Percentiles rank a stretch among this genome's conserved stretches.
Evolutionary conservation across 2,113 vertebrate species (phyloP).

Genomic region (Setophaga petechia): DNA sequence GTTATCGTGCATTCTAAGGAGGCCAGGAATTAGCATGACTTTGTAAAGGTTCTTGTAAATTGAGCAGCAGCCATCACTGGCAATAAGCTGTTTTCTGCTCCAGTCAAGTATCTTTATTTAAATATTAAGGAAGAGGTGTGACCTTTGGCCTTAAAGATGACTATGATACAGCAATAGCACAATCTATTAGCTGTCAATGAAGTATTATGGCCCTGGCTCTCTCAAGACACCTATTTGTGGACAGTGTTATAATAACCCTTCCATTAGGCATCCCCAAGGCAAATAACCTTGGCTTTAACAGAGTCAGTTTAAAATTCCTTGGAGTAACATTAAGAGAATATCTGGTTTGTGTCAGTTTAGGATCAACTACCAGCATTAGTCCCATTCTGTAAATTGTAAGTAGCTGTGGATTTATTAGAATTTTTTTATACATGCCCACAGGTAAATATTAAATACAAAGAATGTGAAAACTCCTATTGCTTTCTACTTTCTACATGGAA

Average conservation of each 20-base stretch:
- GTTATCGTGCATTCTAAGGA: conserved; percentile 82
- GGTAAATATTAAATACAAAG: conserved; percentile 75
- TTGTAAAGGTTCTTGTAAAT: conserved; percentile 86
- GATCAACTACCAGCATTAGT: conserved; percentile 72
- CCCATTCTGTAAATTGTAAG: conserved; percentile 76
- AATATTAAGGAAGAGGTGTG: conserved; percentile 82
- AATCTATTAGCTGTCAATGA: conserved; percentile 84
- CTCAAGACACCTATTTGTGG: conserved; percentile 83
- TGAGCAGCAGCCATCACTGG: conserved; percentile 79
- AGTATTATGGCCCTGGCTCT: conserved; percentile 71
- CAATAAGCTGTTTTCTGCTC: conserved; percentile 79
- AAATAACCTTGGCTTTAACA: conserved; percentile 88
- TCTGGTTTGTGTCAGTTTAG: conserved; percentile 86
- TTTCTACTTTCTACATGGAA: conserved; percentile 39
- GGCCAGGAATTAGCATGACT: conserved; percentile 90
- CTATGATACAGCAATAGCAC: conserved; percentile 76
- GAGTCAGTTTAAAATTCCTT: conserved; percentile 91
- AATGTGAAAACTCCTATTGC: conserved; percentile 53
- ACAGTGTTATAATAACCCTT: conserved; percentile 87
- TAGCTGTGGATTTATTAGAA: conserved; percentile 70
- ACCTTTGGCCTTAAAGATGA: conserved; percentile 84
- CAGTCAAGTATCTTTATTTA: conserved; percentile 87
- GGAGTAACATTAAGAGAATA: conserved; percentile 85
- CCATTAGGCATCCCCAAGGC: conserved; percentile 88
- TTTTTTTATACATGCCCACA: conserved; percentile 70